Percentiles rank a stretch among this genome's conserved stretches.
These are phyloP conservation scores for Spilarctia lutea DNA, from an alignment of 2,888 invertebrate genomes.

Conservation along the genomic window DNA sequence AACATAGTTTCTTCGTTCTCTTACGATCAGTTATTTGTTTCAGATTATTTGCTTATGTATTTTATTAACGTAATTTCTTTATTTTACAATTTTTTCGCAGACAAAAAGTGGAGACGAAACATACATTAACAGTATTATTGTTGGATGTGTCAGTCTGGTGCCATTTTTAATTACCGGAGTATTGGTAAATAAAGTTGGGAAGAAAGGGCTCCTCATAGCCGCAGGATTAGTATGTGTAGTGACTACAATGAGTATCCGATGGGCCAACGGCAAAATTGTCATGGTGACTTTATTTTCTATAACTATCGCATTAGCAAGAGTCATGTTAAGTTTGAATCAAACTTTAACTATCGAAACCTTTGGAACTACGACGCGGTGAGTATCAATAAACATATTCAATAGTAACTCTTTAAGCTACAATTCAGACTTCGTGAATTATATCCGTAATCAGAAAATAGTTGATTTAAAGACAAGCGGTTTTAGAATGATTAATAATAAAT, in stretches of 20 bases:
- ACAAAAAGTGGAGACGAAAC: constrained; percentile 45
- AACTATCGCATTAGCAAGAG: constrained; percentile 60
- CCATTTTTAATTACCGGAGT: constrained; percentile 58
- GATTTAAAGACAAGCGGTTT: background rate
- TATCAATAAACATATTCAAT: no score
- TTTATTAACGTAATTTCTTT: background rate
- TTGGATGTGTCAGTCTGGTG: constrained; percentile 53
- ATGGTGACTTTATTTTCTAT: constrained; percentile 67
- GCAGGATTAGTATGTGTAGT: constrained; percentile 52
- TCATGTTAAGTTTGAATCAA: constrained; percentile 62
- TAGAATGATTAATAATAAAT: background rate
- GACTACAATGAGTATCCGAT: constrained; percentile 58
- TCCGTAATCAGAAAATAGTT: background rate
- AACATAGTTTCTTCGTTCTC: no score
- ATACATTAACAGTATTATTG: constrained; percentile 60
- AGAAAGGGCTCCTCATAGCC: constrained; percentile 58
- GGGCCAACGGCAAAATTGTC: constrained; percentile 60
- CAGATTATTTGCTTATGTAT: background rate
- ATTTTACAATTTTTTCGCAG: constrained; percentile 18
- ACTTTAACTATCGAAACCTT: constrained; percentile 63
- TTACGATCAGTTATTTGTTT: background rate
- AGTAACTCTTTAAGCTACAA: background rate
- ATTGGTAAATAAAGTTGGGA: constrained; percentile 56
- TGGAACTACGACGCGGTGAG: constrained; percentile 68
- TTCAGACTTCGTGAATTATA: background rate